Percentiles rank a stretch among this genome's conserved stretches.
Conservation (phyloP, 2,113 vertebrate genomes). For the Montifringilla adamsi region DNA sequence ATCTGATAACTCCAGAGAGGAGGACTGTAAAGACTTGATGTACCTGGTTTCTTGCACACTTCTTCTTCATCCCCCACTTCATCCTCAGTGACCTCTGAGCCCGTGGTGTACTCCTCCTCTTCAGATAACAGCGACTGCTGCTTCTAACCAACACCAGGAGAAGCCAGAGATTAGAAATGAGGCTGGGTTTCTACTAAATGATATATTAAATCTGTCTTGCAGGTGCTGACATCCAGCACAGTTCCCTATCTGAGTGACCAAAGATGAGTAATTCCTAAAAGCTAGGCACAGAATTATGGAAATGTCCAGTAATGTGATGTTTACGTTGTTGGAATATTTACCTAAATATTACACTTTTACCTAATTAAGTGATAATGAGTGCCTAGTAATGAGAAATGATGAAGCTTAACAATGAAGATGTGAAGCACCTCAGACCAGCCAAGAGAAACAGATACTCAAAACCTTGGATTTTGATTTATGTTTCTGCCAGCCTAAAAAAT, state of each 20-base stretch:
- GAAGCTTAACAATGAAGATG: background rate
- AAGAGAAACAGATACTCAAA: background rate
- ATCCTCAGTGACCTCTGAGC: slow-evolving; percentile 97
- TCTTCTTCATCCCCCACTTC: slow-evolving; percentile 98
- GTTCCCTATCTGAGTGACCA: background rate
- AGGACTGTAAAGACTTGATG: background rate
- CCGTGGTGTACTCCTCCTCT: slow-evolving; percentile 96
- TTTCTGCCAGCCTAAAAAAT: background rate
- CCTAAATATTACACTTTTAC: accelerated
- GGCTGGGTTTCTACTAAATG: background rate
- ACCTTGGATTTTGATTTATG: background rate
- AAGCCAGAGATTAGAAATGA: background rate
- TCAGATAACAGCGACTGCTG: slow-evolving; percentile 91
- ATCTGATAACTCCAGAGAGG: background rate
- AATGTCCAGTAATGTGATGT: background rate
- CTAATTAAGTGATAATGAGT: background rate
- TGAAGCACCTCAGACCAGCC: background rate
- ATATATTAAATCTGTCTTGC: background rate
- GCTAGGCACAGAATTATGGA: background rate
- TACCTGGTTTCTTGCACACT: slow-evolving; percentile 89
- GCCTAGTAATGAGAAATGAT: background rate
- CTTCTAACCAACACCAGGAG: slow-evolving; percentile 70
- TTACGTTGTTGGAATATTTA: background rate
- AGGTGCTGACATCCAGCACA: background rate
- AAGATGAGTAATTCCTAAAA: background rate